These are phyloP conservation scores for Perdita meconis DNA, from an alignment of 2,888 invertebrate species.

Conservation along the genomic window DNA sequence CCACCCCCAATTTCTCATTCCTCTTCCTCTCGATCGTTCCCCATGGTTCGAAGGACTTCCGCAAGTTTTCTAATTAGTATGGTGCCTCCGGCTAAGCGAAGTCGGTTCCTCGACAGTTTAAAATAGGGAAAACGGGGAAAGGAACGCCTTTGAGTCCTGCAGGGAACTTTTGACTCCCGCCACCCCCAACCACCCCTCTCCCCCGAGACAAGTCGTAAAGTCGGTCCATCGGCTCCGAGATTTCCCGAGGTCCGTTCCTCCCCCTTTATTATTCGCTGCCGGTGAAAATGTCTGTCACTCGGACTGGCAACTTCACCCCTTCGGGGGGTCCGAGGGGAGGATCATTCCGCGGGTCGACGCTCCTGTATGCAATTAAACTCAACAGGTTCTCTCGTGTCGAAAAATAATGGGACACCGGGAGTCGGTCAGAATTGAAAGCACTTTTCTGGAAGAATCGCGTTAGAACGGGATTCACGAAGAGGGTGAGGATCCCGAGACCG, in stretches of 20 bases:
- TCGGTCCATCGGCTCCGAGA: constrained; percentile 65
- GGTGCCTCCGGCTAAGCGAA: constrained; percentile 70
- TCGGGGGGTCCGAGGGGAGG: constrained; percentile 5
- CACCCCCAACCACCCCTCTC: neutral
- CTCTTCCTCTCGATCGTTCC: constrained; percentile 54
- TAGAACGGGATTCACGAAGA: neutral
- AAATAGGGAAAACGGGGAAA: constrained; percentile 63
- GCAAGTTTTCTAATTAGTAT: constrained; percentile 79
- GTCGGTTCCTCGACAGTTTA: constrained; percentile 68
- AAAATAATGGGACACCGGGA: constrained; percentile 59
- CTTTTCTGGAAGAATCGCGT: constrained; percentile 25
- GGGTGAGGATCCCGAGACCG: neutral
- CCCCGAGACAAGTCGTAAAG: constrained; percentile 61
- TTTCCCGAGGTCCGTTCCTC: constrained; percentile 48
- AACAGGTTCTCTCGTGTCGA: constrained; percentile 61
- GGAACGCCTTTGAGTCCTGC: constrained; percentile 68
- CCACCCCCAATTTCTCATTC: neutral
- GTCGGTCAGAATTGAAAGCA: constrained; percentile 33
- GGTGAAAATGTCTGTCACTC: constrained; percentile 31
- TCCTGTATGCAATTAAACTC: constrained; percentile 67
- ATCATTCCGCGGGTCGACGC: constrained; percentile 53
- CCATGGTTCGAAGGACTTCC: constrained; percentile 58
- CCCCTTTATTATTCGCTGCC: constrained; percentile 58
- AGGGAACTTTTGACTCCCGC: constrained; percentile 55
- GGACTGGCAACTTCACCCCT: constrained; percentile 6